These are phyloP conservation scores for Meloidogyne exigua DNA, from an alignment of 1,140 invertebrate species.

Conservation along the genomic window DNA sequence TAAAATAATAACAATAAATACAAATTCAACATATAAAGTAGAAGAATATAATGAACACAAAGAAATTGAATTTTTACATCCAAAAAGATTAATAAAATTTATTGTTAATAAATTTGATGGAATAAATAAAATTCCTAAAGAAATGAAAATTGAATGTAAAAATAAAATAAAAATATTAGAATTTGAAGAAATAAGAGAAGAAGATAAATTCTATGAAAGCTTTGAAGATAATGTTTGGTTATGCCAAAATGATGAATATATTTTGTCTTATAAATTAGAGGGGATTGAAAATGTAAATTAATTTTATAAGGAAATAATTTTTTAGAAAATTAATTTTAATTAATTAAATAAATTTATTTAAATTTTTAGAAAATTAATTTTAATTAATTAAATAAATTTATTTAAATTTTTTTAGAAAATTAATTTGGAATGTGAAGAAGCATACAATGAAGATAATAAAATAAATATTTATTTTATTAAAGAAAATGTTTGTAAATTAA, in stretches of 20 bases:
- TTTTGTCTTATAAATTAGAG: neutral
- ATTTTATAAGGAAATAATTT: no score
- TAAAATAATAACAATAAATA: conserved; percentile 3
- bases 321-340: no score
- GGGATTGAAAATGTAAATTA: neutral
- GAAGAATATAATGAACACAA: neutral
- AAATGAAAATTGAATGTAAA: conserved; percentile 5
- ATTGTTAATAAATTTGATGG: neutral
- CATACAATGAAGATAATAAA: neutral
- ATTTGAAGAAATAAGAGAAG: neutral
- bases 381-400: no score
- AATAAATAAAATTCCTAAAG: neutral
- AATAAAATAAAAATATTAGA: conserved; percentile 4
- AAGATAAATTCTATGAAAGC: neutral
- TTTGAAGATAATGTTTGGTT: neutral
- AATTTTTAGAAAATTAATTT: no score
- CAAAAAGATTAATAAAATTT: neutral
- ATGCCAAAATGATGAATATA: neutral
- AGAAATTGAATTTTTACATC: neutral
- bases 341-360: no score
- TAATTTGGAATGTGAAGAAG: neutral
- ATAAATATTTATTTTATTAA: conserved; percentile 3
- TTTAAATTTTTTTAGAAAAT: neutral
- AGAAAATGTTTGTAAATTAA: neutral
- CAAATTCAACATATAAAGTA: neutral